These are phyloP conservation scores for Xiphophorus hellerii DNA, from an alignment of 2,113 vertebrate genomes.

Conservation along the genomic window DNA sequence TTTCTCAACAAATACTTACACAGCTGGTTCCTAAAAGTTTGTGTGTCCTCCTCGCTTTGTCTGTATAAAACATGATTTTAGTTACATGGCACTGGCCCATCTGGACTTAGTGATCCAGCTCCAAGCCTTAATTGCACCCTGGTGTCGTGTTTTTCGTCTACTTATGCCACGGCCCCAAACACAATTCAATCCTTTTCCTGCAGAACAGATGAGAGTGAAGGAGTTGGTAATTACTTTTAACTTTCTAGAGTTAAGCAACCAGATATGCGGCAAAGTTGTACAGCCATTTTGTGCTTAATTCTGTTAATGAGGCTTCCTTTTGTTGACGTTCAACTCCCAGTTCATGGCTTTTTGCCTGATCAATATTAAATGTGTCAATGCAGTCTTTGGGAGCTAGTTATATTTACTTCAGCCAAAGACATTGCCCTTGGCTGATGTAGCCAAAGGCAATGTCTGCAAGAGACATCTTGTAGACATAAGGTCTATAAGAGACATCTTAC, in stretches of 20 bases:
- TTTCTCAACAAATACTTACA: conserved; percentile 24
- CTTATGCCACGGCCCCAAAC: conserved; percentile 45
- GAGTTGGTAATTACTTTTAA: conserved; percentile 67
- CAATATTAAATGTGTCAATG: conserved; percentile 56
- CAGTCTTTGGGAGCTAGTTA: conserved; percentile 29
- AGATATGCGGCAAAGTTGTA: conserved; percentile 43
- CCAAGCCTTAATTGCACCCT: conserved; percentile 62
- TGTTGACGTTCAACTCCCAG: conserved; percentile 51
- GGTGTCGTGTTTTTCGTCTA: conserved; percentile 60
- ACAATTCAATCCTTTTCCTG: conserved; percentile 28
- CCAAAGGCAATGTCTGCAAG: background rate
- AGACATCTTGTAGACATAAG: background rate
- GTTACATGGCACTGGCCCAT: conserved; percentile 31
- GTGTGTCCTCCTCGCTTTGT: background rate
- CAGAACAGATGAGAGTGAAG: conserved; percentile 29
- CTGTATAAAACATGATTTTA: conserved; percentile 36
- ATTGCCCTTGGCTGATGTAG: background rate
- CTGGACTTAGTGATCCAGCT: conserved; percentile 44
- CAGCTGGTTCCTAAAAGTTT: conserved; percentile 2
- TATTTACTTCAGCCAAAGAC: conserved; percentile 55
- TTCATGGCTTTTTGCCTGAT: conserved; percentile 59
- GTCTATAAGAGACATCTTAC: background rate
- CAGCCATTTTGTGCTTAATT: conserved; percentile 23
- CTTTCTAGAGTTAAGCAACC: conserved; percentile 43
- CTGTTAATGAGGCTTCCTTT: conserved; percentile 71